Conservation (phyloP, 1,140 invertebrate species). For the Kradibia gibbosae region DNA sequence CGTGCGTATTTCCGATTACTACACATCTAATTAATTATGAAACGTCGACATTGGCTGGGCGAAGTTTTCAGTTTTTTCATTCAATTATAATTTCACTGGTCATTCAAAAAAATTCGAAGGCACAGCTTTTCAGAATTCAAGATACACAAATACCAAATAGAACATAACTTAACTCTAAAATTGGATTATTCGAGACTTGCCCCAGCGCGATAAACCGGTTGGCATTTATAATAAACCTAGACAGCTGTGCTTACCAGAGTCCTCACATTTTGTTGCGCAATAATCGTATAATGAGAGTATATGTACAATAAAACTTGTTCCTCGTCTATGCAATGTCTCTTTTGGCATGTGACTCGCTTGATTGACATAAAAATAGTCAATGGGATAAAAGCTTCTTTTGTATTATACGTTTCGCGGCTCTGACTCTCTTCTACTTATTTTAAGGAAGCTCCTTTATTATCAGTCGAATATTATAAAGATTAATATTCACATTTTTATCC, state of each 20-base stretch:
- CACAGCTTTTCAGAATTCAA: background rate
- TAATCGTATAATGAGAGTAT: constrained; percentile 9
- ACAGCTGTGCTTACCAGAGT: background rate
- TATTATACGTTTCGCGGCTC: background rate
- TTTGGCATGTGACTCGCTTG: background rate
- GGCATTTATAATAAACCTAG: constrained; percentile 8
- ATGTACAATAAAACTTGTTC: background rate
- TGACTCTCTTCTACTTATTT: background rate
- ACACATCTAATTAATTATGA: background rate
- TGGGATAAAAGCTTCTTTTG: background rate
- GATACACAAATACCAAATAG: background rate
- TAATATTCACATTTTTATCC: background rate
- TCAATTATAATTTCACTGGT: constrained; percentile 1
- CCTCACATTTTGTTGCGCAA: constrained; percentile 9
- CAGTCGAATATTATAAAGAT: background rate
- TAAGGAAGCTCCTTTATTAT: background rate
- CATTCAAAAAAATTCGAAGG: background rate
- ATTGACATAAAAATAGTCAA: constrained; percentile 35
- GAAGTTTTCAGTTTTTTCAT: background rate
- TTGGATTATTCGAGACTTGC: constrained; percentile 10
- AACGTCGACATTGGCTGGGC: background rate
- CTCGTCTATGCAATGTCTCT: constrained; percentile 10
- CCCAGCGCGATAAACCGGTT: constrained; percentile 19
- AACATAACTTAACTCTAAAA: background rate
- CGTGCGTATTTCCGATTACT: background rate